Percentiles rank a stretch among this genome's conserved stretches.
Conservation (phyloP, 2,113 vertebrate genomes). For the Choloepus hoffmanni region DNA sequence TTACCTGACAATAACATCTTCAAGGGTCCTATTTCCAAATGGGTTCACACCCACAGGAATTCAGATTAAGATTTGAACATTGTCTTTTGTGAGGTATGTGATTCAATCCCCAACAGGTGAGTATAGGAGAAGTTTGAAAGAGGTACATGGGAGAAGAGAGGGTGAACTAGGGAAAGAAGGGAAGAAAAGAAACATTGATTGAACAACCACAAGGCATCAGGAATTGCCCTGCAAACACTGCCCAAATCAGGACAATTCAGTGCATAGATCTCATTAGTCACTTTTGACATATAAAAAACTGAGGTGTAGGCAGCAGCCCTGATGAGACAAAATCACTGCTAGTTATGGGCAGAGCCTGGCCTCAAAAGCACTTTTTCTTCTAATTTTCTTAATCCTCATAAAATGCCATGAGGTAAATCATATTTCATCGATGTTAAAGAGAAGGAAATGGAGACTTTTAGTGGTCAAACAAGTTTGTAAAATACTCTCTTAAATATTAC, state of each 20-base stretch:
- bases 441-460: not conserved
- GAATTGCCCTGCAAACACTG: not conserved
- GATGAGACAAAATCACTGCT: not conserved
- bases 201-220: not conserved
- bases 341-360: not conserved
- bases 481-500: not conserved
- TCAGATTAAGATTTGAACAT: too few species aligned
- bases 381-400: not conserved
- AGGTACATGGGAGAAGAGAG: not conserved
- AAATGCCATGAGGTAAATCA: not conserved
- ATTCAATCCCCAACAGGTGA: too few species aligned
- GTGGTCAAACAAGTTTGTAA: not conserved
- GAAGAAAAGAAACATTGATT: not conserved
- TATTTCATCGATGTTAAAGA: not conserved
- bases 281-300: not conserved
- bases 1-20: too few species aligned
- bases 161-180: not conserved
- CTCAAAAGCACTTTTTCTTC: not conserved
- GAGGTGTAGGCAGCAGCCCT: not conserved
- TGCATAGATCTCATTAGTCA: not conserved
- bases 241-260: not conserved
- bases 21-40: too few species aligned
- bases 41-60: too few species aligned
- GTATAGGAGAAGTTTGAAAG: conserved; percentile 73
- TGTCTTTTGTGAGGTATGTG: too few species aligned